Evolutionary conservation across 2,888 invertebrate genomes (phyloP), one percentile per base, ranked within the genome.

Genomic region (Dryocosmus kuriphilus): DNA sequence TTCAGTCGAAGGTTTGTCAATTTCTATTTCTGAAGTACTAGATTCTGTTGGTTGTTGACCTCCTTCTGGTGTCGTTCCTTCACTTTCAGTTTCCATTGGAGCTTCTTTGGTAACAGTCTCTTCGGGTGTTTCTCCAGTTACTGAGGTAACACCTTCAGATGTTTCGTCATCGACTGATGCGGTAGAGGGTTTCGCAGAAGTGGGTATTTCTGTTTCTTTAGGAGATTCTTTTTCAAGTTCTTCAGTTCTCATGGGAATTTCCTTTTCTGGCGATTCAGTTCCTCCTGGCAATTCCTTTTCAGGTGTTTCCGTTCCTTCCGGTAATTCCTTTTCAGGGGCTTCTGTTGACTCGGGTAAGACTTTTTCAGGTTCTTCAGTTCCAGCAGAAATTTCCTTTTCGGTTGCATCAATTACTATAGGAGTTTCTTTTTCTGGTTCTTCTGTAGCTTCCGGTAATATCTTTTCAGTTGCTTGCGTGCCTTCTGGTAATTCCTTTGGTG

Each of bases 251-350:
- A 74, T 16, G 22, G 67, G 76, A 2, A 78, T 35, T 27, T 76
- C 73, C 16, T 24, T 27, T 76, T 81, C 82, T 14, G 82, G 74
- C 60, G 46, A 63, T 32, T 51, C 74, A 14, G 32, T 77, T 85
- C 82, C 71, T 85, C 83, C 46, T 75, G 38, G 75, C 55, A 81
- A 76, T 83, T 84, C 80, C 77, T 82, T 79, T 55, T 79, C 74
- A 24, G 79, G 65, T 81, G 80, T 81, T 79, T 80, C 77, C 3
- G 76, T 60, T 77, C 76, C 79, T 62, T 78, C 79, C 41, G 86
- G 82, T 75, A 83, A 81, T 63, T 76, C 77, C 74, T 75, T 85
- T 76, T 84, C 86, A 11, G 78, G 76, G 14, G 62, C 76, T 78
- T 87, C 84, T 71, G 80, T 75, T 62, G 77, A 24, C 22, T 67